These are phyloP conservation scores for Euura lappo DNA, from an alignment of 1,140 invertebrate species.

Conservation along the genomic window DNA sequence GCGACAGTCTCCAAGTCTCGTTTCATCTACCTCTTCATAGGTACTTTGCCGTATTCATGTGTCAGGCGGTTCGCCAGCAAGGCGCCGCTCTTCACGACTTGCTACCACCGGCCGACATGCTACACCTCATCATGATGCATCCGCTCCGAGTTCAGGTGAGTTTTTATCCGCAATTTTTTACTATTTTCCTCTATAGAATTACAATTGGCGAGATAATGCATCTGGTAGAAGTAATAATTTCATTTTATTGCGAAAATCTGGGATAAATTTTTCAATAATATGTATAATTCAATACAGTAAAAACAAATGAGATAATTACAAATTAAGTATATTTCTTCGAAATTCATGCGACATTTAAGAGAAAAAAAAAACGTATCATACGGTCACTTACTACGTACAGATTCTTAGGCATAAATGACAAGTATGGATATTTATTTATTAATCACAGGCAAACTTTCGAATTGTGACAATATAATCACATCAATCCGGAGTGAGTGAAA, in stretches of 20 bases:
- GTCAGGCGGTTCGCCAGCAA: constrained; percentile 86
- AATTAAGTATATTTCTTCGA: no score
- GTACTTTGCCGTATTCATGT: constrained; percentile 91
- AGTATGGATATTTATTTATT: not conserved
- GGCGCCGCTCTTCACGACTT: constrained; percentile 77
- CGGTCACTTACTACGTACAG: no score
- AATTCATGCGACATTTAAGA: no score
- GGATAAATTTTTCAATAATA: no score
- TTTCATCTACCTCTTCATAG: constrained; percentile 96
- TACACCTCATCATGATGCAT: constrained; percentile 84
- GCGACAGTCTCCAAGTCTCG: constrained; percentile 84
- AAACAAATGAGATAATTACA: no score
- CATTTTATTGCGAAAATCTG: no score
- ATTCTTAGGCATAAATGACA: no score
- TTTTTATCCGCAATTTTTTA: constrained; percentile 22
- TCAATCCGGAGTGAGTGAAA: no score
- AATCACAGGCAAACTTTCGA: not conserved
- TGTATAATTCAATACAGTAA: no score
- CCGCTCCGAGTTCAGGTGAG: constrained; percentile 89
- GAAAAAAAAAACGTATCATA: no score
- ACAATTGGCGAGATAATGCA: not conserved
- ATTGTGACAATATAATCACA: not conserved
- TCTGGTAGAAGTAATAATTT: not conserved
- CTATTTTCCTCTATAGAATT: constrained; percentile 12
- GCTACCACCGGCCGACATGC: constrained; percentile 77